Evolutionary conservation across 2,888 invertebrate genomes (phyloP).

Genomic region (Melieria omissa): DNA sequence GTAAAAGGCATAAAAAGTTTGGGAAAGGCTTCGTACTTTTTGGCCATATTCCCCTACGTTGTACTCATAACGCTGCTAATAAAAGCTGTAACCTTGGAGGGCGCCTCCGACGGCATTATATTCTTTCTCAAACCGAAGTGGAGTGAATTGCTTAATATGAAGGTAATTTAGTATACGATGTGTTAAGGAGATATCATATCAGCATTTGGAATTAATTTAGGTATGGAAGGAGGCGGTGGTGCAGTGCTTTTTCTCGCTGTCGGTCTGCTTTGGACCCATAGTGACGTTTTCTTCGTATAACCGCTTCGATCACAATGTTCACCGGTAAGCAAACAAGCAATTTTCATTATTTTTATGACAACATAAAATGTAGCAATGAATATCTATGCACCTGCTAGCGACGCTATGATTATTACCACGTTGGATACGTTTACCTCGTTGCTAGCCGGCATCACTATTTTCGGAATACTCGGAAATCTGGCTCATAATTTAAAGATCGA

Average conservation of each 20-base stretch:
- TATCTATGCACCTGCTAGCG: slow-evolving; percentile 55
- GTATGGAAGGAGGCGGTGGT: slow-evolving; percentile 85
- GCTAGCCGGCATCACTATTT: slow-evolving; percentile 82
- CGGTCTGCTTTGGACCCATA: slow-evolving; percentile 80
- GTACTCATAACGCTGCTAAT: slow-evolving; percentile 80
- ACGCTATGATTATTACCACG: slow-evolving; percentile 82
- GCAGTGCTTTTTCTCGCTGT: slow-evolving; percentile 82
- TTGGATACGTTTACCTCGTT: slow-evolving; percentile 83
- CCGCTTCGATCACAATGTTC: slow-evolving; percentile 75
- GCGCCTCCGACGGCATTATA: slow-evolving; percentile 79
- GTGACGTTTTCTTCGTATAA: slow-evolving; percentile 85
- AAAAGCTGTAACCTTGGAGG: slow-evolving; percentile 74
- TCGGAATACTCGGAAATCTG: slow-evolving; percentile 82
- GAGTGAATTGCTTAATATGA: slow-evolving; percentile 64
- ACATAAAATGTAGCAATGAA: background rate
- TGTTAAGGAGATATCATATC: background rate
- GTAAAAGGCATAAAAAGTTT: slow-evolving; percentile 80
- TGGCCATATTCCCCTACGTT: slow-evolving; percentile 87
- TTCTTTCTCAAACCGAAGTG: slow-evolving; percentile 86
- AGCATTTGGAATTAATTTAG: slow-evolving; percentile 58
- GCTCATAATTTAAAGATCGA: slow-evolving; percentile 72
- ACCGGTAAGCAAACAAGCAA: slow-evolving; percentile 62
- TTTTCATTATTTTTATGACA: background rate
- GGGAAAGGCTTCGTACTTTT: slow-evolving; percentile 86
- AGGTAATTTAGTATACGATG: slow-evolving; percentile 30